Conservation (phyloP, 2,797 vertebrate species). For the Bryconaethiops microstoma region DNA sequence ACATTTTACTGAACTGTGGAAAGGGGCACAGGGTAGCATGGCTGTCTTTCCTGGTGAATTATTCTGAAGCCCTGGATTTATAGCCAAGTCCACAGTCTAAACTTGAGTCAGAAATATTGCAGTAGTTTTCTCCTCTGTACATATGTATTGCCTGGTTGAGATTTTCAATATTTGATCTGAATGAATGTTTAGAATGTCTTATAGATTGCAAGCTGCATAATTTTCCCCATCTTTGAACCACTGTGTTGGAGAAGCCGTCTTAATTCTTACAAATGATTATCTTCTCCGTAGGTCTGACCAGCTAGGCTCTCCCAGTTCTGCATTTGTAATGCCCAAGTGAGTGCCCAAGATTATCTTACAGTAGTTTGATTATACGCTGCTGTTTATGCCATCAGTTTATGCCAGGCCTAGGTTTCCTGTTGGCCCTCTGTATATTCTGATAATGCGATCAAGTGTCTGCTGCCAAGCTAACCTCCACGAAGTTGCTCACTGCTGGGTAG, state of each 20-base stretch:
- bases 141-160: neutral
- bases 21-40: neutral
- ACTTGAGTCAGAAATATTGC: neutral
- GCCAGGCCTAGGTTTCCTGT: neutral
- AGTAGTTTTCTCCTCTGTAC: neutral
- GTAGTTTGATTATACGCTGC: neutral
- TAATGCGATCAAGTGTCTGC: neutral
- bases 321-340: constrained; percentile 42
- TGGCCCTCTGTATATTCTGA: neutral
- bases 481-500: neutral
- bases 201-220: too few species aligned
- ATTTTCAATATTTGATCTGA: neutral
- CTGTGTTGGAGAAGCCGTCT: constrained; percentile 9
- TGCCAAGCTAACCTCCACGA: neutral
- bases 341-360: constrained; percentile 23
- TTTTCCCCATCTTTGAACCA: neutral
- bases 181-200: neutral
- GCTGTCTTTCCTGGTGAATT: neutral
- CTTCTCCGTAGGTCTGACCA: constrained; percentile 30
- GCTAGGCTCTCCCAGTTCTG: constrained; percentile 28
- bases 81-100: neutral
- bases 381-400: constrained; percentile 12
- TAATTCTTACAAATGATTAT: constrained; percentile 26
- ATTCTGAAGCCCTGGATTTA: neutral
- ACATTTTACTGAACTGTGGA: neutral